phyloP scores from a whole-genome alignment of 2,113 vertebrate species.

The Panthera tigris region DNA sequence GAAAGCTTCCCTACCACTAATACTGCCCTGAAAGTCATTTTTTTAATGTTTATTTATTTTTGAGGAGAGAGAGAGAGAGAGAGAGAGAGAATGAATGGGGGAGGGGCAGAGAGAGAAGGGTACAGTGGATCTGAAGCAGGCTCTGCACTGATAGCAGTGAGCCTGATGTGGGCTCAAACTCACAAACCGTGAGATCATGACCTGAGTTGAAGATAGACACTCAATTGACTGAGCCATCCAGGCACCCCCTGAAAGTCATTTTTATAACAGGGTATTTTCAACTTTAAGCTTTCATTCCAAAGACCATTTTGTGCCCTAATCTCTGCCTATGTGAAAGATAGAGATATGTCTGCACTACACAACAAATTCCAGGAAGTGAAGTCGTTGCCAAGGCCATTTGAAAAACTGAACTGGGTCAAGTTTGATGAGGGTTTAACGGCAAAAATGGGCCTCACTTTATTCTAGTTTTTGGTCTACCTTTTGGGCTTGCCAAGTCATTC shows the following conservation, averaged over 20 bases:
- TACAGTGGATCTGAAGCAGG: background rate
- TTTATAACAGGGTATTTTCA: constrained; percentile 20
- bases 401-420: background rate
- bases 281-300: background rate
- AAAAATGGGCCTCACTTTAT: constrained; percentile 5
- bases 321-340: background rate
- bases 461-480: background rate
- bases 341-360: background rate
- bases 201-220: background rate
- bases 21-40: background rate
- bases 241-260: background rate
- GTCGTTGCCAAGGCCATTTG: constrained; percentile 6
- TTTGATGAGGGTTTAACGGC: background rate
- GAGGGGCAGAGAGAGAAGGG: background rate
- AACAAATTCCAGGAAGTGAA: constrained; percentile 14
- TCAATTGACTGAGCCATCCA: background rate
- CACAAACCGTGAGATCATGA: background rate
- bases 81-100: background rate
- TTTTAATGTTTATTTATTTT: background rate
- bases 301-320: background rate
- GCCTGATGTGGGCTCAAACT: too few relatives aligned
- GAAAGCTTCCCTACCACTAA: background rate
- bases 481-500: background rate
- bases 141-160: too few relatives aligned
- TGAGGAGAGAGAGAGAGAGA: too few relatives aligned